Evolutionary conservation across 2,888 invertebrate genomes (phyloP).

Genomic region (Lasioglossum marginatum): DNA sequence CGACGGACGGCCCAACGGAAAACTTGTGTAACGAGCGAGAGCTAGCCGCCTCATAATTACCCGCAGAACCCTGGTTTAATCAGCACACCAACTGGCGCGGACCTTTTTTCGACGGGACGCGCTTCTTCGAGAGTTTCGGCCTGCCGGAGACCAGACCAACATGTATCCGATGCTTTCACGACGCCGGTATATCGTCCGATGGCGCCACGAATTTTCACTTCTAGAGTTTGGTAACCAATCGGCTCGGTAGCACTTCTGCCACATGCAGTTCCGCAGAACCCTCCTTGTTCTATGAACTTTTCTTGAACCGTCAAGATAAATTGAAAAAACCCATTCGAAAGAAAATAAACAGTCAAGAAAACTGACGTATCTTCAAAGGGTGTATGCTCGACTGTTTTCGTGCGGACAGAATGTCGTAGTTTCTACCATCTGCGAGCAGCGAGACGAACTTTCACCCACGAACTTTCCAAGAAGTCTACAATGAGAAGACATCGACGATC

Average conservation of each 20-base stretch:
- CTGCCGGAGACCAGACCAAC: background rate
- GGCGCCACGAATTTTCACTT: background rate
- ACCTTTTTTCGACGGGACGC: background rate
- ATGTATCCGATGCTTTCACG: background rate
- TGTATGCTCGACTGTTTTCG: background rate
- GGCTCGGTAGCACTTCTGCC: too few species aligned
- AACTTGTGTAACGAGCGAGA: slow-evolving; percentile 59
- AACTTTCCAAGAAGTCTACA: slow-evolving; percentile 3
- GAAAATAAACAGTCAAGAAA: background rate
- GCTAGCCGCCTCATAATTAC: slow-evolving; percentile 41
- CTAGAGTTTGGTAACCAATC: background rate
- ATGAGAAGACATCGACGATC: background rate
- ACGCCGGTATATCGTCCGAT: background rate
- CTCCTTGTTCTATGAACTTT: background rate
- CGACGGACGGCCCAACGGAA: slow-evolving; percentile 47
- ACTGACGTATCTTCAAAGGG: background rate
- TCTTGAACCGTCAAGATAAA: background rate
- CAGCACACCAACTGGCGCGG: slow-evolving; percentile 16
- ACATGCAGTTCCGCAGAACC: too few species aligned
- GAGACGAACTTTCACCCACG: background rate
- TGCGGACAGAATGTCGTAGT: background rate
- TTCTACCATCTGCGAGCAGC: background rate
- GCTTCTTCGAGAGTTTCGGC: background rate
- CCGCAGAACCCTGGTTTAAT: slow-evolving; percentile 42
- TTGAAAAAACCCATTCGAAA: background rate